Conservation (phyloP, 2,113 vertebrate genomes). For the Ceyx cyanopectus region DNA sequence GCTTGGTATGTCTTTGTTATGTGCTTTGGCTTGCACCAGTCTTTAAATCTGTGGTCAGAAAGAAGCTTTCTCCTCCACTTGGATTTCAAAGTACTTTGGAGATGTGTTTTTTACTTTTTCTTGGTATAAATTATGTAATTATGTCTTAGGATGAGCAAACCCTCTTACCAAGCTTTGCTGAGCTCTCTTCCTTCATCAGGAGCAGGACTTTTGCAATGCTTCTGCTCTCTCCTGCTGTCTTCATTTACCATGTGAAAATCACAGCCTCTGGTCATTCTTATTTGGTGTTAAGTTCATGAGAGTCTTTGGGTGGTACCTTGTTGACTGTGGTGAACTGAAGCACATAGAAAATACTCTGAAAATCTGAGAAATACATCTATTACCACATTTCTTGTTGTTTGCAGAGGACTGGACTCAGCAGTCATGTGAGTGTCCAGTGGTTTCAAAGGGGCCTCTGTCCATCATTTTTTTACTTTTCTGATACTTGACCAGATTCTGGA, state of each 20-base stretch:
- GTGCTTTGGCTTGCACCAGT: background rate
- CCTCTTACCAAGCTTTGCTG: background rate
- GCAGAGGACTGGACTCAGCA: background rate
- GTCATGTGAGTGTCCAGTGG: background rate
- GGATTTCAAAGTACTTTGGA: background rate
- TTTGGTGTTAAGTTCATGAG: background rate
- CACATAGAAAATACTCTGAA: background rate
- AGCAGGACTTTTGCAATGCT: background rate
- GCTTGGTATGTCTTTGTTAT: background rate
- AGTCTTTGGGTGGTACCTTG: background rate
- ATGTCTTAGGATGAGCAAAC: background rate
- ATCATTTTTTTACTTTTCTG: background rate
- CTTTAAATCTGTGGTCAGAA: background rate
- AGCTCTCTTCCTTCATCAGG: background rate
- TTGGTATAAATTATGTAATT: background rate
- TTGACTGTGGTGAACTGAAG: background rate
- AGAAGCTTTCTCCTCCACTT: background rate
- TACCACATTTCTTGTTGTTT: background rate
- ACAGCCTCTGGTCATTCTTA: background rate
- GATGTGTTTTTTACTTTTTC: background rate
- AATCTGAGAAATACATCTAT: background rate
- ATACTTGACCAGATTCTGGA: background rate
- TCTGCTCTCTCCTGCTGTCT: background rate
- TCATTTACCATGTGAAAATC: background rate
- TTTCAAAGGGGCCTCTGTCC: background rate